Evolutionary conservation across 2,797 vertebrate genomes (phyloP).

Genomic region (Molossus molossus): DNA sequence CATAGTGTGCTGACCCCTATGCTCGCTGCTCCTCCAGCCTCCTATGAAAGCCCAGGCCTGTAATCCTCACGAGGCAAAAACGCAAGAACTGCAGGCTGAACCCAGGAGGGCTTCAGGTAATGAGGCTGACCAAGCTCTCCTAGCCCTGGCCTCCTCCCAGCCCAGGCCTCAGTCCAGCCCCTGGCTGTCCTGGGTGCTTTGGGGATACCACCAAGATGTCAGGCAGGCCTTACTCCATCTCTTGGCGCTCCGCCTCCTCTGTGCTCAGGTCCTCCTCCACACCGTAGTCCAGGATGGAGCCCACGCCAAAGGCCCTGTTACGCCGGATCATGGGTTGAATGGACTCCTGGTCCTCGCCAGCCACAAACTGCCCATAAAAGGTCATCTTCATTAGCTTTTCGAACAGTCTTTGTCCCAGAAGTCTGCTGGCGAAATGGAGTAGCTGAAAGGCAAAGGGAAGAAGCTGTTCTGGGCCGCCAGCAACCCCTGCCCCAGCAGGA

Average conservation of each 20-base stretch:
- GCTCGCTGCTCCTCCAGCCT: neutral
- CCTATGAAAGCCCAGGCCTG: neutral
- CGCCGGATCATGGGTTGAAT: slow-evolving; percentile 94
- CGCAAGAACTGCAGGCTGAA: neutral
- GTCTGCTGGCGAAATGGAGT: slow-evolving; percentile 91
- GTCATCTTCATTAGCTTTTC: slow-evolving; percentile 97
- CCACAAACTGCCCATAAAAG: slow-evolving; percentile 98
- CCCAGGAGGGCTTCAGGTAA: neutral
- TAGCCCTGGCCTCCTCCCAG: neutral
- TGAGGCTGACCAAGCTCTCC: neutral
- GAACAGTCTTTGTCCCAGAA: slow-evolving; percentile 94
- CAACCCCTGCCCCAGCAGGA: neutral
- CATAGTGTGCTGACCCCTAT: fast-evolving
- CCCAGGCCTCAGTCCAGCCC: neutral
- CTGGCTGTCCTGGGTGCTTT: neutral
- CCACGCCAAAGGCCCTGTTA: slow-evolving; percentile 94
- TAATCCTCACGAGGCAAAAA: neutral
- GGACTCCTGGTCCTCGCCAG: slow-evolving; percentile 95
- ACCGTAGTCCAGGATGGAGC: slow-evolving; percentile 96
- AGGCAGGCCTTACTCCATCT: slow-evolving; percentile 92
- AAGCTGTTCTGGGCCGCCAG: neutral
- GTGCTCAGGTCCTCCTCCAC: slow-evolving; percentile 95
- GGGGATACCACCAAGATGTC: neutral
- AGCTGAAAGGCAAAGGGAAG: slow-evolving; percentile 89
- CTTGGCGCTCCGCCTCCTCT: slow-evolving; percentile 93